Percentiles rank a stretch among this genome's conserved stretches.
These are phyloP conservation scores for Apeira syringaria DNA, from an alignment of 2,888 invertebrate genomes.

Conservation along the genomic window DNA sequence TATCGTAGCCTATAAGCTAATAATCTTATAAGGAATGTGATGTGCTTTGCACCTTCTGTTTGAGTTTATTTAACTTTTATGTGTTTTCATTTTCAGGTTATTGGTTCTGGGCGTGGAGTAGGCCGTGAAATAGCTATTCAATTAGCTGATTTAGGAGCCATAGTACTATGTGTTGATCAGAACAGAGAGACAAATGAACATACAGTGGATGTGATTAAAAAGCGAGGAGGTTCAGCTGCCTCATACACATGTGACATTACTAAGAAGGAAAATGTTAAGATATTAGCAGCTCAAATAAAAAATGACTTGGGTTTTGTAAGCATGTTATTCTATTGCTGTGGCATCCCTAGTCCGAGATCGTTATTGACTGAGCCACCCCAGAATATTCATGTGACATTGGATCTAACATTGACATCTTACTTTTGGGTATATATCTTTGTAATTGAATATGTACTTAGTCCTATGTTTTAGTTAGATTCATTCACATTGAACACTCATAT, in stretches of 20 bases:
- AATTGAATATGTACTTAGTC: too few relatives aligned
- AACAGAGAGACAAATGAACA: constrained; percentile 76
- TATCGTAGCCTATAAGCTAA: too few relatives aligned
- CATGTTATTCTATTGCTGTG: constrained; percentile 86
- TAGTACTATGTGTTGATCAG: constrained; percentile 87
- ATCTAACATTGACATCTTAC: constrained; percentile 84
- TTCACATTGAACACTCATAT: too few relatives aligned
- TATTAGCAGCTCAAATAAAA: constrained; percentile 67
- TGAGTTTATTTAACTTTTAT: too few relatives aligned
- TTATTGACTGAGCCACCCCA: constrained; percentile 74
- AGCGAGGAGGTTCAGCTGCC: constrained; percentile 71
- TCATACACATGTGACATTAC: constrained; percentile 84
- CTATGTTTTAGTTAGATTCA: too few relatives aligned
- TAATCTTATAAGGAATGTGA: too few relatives aligned
- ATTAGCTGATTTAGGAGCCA: constrained; percentile 81
- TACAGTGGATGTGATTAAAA: constrained; percentile 72
- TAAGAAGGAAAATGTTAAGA: constrained; percentile 73
- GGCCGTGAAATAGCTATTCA: constrained; percentile 86
- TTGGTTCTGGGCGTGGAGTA: constrained; percentile 88
- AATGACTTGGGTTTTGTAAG: constrained; percentile 82
- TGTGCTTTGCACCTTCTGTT: too few relatives aligned
- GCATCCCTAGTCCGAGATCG: constrained; percentile 84
- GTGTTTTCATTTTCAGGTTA: constrained; percentile 84
- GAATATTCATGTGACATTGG: constrained; percentile 80
- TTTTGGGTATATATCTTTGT: too few relatives aligned